These are phyloP conservation scores for Philopedon plagiatum DNA, from an alignment of 2,888 invertebrate genomes.

Conservation along the genomic window DNA sequence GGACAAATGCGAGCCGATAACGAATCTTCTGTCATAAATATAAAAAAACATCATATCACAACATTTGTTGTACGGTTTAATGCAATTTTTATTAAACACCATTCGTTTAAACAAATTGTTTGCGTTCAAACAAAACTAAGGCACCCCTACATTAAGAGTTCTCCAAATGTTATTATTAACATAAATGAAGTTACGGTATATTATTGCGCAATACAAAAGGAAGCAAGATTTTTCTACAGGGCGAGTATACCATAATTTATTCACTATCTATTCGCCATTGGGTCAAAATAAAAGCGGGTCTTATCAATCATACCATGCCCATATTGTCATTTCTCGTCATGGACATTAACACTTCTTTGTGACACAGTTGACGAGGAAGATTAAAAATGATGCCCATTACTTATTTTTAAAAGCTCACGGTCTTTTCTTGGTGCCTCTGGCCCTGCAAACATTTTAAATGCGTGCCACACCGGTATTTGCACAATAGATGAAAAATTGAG, in stretches of 20 bases:
- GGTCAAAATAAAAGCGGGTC: constrained; percentile 38
- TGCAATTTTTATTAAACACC: too few species aligned
- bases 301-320: constrained; percentile 54
- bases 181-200: neutral
- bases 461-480: constrained; percentile 58
- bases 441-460: constrained; percentile 32
- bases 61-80: neutral
- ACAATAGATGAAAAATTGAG: constrained; percentile 66
- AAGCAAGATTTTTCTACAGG: neutral
- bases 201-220: neutral
- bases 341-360: constrained; percentile 58
- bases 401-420: constrained; percentile 59
- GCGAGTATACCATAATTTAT: neutral
- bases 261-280: constrained; percentile 27
- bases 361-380: constrained; percentile 58
- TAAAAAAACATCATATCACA: constrained; percentile 2
- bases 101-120: neutral
- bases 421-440: constrained; percentile 57
- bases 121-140: neutral
- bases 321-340: constrained; percentile 59
- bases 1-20: constrained; percentile 26
- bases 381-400: constrained; percentile 64
- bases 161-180: neutral
- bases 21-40: constrained; percentile 29
- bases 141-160: neutral